Base-by-base conservation (phyloP, 2,888 invertebrate species). In the Andrena marginata region DNA sequence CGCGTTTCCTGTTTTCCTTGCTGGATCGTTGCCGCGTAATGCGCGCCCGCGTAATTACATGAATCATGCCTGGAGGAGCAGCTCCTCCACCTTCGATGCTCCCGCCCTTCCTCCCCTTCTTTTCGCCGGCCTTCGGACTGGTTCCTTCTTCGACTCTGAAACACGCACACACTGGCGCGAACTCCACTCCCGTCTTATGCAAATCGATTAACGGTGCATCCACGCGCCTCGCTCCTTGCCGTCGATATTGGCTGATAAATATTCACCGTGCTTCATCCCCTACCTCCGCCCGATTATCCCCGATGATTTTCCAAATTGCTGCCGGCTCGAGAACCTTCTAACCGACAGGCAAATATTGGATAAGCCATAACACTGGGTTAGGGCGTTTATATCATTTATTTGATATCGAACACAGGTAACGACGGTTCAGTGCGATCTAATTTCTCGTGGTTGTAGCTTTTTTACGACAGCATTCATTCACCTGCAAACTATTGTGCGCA, bases 121-220 rank as follows among this genome's bases (percentile, higher is more conserved):
- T 68, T 35, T 33, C 51, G n/a, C 8, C 10, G 20, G 48, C 59
- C 69, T 59, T 49, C 51, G 33, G 69, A 51, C 54, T 51, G 59
- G 65, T 76, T 72, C 29, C 78, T 68, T 54, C 60, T 6, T 7
- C 7, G n/a, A 20, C 13, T 23, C n/a, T 29, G 63, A 73, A 29
- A 26, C 60, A n/a, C 31, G n/a, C 65, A 60, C 59, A 20, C 31
- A n/a, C 23, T 20, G 23, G 23, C 73, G 48, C 67, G 20, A 69
- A 78, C 56, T 63, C 67, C 69, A 49, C 68, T 69, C 26, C 63
- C 84, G 62, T 77, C 86, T 83, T 87, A 87, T 86, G 88, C 84
- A 89, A 88, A 89, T 88, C 81, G 89, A 88, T 89, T 88, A 88
- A 89, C 87, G 89, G 87, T 86, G 74, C 82, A 82, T 89, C 77